Conservation (phyloP, 2,888 invertebrate genomes). For the Dicyrtoma fusca region DNA sequence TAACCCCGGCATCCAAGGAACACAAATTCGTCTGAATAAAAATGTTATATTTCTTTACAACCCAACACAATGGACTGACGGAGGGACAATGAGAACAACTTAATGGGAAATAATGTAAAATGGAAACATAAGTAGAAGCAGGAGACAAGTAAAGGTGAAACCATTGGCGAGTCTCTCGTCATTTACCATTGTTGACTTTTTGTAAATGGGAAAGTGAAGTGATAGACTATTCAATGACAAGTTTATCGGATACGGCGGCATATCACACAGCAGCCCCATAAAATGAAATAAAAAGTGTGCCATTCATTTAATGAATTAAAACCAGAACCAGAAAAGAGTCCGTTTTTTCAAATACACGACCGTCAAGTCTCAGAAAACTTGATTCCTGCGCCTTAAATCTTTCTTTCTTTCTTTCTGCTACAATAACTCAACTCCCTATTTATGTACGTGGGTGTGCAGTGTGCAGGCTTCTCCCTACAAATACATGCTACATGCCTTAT, state of each 20-base stretch:
- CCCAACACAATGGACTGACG: too few relatives aligned
- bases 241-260: neutral
- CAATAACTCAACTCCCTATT: too few relatives aligned
- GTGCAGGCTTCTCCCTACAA: too few relatives aligned
- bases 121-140: too few relatives aligned
- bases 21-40: neutral
- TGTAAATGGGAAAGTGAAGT: conserved; percentile 13
- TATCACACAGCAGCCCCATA: conserved; percentile 3
- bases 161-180: neutral
- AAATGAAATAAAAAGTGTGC: conserved; percentile 13
- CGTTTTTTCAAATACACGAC: neutral
- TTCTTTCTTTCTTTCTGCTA: too few relatives aligned
- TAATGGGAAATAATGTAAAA: too few relatives aligned
- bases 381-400: neutral
- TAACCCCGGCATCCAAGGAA: neutral
- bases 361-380: conserved; percentile 5
- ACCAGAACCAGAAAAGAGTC: neutral
- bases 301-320: conserved; percentile 7
- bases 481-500: too few relatives aligned
- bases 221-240: conserved; percentile 12
- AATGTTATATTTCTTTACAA: neutral
- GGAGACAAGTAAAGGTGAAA: neutral
- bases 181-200: too few relatives aligned
- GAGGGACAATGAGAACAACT: too few relatives aligned
- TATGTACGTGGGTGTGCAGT: too few relatives aligned